Conservation (phyloP, 2,113 vertebrate species). For the Triplophysa dalaica region DNA sequence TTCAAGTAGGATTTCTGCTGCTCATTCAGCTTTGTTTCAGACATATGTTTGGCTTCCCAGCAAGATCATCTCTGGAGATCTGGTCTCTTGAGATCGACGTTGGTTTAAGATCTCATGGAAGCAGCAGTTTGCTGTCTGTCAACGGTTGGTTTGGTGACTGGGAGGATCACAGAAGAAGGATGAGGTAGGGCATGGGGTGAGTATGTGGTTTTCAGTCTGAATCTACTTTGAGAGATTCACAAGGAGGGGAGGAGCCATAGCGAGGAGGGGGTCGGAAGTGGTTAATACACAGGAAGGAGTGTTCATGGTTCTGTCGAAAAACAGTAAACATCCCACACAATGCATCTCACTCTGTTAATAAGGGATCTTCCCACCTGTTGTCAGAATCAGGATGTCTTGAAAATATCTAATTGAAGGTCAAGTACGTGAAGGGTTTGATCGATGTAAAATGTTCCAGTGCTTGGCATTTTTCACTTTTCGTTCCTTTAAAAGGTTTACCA, state of each 20-base stretch:
- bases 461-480: no score
- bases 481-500: background rate
- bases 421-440: background rate
- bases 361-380: background rate
- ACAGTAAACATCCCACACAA: background rate
- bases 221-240: background rate
- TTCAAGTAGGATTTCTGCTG: slow-evolving; percentile 20
- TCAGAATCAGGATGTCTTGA: background rate
- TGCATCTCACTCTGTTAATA: background rate
- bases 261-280: slow-evolving; percentile 37
- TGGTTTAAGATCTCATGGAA: no score
- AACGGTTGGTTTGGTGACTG: slow-evolving; percentile 25
- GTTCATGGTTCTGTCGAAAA: background rate
- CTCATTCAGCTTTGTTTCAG: background rate
- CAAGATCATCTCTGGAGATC: no score
- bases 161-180: background rate
- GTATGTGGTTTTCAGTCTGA: background rate
- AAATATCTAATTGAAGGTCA: slow-evolving; percentile 18
- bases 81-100: no score
- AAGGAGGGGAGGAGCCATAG: background rate
- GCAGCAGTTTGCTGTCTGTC: background rate
- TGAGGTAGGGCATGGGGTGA: background rate
- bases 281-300: slow-evolving; percentile 46
- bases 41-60: background rate
- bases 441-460: background rate